A percentile compares a stretch with the other conserved stretches of the same genome.
These are phyloP conservation scores for Pogonocherus hispidulus DNA, from an alignment of 2,888 invertebrate genomes.

Conservation along the genomic window DNA sequence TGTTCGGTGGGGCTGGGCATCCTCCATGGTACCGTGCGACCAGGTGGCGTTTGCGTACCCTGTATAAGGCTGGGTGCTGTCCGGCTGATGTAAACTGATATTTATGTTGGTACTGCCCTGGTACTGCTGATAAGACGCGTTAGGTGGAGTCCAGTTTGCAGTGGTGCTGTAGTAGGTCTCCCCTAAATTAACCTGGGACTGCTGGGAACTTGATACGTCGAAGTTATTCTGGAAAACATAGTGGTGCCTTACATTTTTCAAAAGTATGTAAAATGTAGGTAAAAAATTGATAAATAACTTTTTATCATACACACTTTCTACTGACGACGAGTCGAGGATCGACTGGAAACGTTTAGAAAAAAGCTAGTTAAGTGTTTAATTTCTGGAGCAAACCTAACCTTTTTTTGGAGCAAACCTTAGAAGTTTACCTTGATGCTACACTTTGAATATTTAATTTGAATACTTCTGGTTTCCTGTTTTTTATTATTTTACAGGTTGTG, in stretches of 20 bases:
- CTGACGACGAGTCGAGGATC: no score
- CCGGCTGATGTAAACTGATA: conserved; percentile 46
- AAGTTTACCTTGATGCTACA: no score
- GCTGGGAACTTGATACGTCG: conserved; percentile 66
- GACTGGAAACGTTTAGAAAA: no score
- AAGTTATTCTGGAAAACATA: conserved; percentile 44
- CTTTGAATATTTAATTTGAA: no score
- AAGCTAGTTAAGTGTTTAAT: no score
- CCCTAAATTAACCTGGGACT: conserved; percentile 73
- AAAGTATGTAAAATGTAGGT: not conserved
- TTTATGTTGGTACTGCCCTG: conserved; percentile 32
- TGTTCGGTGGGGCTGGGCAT: conserved; percentile 37
- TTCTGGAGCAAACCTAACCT: no score
- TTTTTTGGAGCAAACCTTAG: no score
- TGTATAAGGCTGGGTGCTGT: conserved; percentile 45
- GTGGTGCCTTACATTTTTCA: no score
- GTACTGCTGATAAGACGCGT: conserved; percentile 37
- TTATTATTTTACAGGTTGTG: no score
- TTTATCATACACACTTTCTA: no score
- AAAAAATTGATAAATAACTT: no score
- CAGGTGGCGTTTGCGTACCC: conserved; percentile 39
- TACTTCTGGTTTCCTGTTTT: no score
- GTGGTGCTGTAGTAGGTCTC: conserved; percentile 59
- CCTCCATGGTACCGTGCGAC: conserved; percentile 44
- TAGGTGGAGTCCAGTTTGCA: conserved; percentile 36